A percentile compares a stretch with the other conserved stretches of the same genome.
These are phyloP conservation scores for Caenorhabditis sp. DNA, from an alignment of 2,888 invertebrate genomes.

Conservation along the genomic window DNA sequence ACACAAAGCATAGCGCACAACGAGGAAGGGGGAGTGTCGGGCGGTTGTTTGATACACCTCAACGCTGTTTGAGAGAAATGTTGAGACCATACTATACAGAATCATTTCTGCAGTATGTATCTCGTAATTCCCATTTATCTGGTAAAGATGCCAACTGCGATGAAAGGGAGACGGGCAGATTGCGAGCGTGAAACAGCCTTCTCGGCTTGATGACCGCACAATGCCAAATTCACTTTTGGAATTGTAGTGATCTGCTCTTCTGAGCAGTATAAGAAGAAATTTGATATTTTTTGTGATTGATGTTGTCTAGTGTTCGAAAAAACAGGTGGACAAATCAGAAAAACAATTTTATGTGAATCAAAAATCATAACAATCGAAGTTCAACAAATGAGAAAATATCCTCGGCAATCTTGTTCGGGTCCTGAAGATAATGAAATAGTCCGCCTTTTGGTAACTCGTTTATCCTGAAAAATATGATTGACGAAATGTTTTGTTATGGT, in stretches of 20 bases:
- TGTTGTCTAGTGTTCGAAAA: too few relatives aligned
- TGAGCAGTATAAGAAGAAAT: conserved; percentile 37
- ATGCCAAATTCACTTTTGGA: conserved; percentile 25
- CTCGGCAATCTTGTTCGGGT: conserved; percentile 45
- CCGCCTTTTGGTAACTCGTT: conserved; percentile 5
- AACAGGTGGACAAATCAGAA: neutral
- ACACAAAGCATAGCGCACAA: too few relatives aligned
- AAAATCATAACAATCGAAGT: conserved; percentile 21
- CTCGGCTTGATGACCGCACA: too few relatives aligned
- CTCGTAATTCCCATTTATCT: conserved; percentile 46
- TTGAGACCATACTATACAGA: conserved; percentile 55
- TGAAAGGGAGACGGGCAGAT: conserved; percentile 28
- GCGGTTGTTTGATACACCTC: too few relatives aligned
- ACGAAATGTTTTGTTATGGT: too few relatives aligned
- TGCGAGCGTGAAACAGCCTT: conserved; percentile 30
- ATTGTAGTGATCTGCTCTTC: conserved; percentile 47
- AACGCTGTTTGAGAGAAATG: neutral
- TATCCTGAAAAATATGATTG: too few relatives aligned
- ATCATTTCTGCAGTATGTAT: conserved; percentile 57
- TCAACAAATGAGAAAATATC: conserved; percentile 60
- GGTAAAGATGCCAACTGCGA: conserved; percentile 45
- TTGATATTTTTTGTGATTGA: too few relatives aligned
- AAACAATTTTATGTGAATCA: neutral
- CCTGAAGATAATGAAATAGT: conserved; percentile 48
- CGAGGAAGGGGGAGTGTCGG: too few relatives aligned